phyloP scores from a whole-genome alignment of 1,140 invertebrate species.

The Heliconius congener region DNA sequence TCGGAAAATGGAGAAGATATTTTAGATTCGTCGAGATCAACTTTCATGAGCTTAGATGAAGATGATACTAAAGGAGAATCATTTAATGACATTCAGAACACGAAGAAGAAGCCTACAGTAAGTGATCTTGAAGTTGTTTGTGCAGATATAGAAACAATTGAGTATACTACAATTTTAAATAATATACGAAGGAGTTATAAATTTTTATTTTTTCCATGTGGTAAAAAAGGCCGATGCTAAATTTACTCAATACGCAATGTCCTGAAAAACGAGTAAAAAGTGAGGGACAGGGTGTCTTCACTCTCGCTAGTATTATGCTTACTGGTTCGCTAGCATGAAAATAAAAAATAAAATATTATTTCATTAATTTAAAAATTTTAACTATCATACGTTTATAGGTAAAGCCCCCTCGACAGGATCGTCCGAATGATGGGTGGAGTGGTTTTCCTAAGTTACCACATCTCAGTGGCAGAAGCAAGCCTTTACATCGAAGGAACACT shows the following conservation, averaged over 20 bases:
- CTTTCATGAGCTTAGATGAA: constrained; percentile 50
- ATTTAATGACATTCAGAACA: constrained; percentile 42
- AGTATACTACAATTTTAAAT: too few species aligned
- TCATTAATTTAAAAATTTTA: neutral
- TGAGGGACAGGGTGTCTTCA: too few species aligned
- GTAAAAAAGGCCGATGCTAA: neutral
- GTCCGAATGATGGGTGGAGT: constrained; percentile 53
- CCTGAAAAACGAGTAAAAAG: too few species aligned
- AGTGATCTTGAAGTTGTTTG: too few species aligned
- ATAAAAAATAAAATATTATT: too few species aligned
- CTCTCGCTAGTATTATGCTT: too few species aligned
- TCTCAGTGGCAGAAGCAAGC: constrained; percentile 74
- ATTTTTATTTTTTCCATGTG: too few species aligned
- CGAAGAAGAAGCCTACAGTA: constrained; percentile 51
- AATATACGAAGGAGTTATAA: too few species aligned
- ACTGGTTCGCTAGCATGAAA: too few species aligned
- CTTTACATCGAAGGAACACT: constrained; percentile 68
- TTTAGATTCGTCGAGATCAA: constrained; percentile 36
- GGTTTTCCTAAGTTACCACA: constrained; percentile 73
- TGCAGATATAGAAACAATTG: too few species aligned
- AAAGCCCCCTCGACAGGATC: constrained; percentile 33
- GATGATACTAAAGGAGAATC: constrained; percentile 44
- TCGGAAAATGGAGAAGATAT: constrained; percentile 56
- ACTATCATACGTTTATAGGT: neutral
- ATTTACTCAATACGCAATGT: too few species aligned